These are phyloP conservation scores for Copidosoma floridanum DNA, from an alignment of 1,140 invertebrate genomes.

Conservation along the genomic window DNA sequence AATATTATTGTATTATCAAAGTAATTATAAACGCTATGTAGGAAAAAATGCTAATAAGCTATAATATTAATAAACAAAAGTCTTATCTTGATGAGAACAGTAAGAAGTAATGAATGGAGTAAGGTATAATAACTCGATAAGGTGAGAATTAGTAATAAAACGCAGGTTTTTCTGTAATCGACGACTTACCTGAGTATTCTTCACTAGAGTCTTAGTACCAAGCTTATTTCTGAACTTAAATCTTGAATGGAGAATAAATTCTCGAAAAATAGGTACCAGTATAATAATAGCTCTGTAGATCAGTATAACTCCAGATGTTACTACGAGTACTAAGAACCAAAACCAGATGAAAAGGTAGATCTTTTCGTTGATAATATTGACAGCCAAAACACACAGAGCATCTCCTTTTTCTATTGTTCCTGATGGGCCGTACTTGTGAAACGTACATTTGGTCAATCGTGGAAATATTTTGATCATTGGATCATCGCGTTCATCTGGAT, in stretches of 20 bases:
- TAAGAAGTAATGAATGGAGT: no score
- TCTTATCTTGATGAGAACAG: no score
- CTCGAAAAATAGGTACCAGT: conserved; percentile 75
- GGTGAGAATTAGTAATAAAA: no score
- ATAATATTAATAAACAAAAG: no score
- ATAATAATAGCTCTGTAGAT: conserved; percentile 79
- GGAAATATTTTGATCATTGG: conserved; percentile 84
- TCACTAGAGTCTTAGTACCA: conserved; percentile 69
- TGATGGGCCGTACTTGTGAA: conserved; percentile 87
- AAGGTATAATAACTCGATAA: no score
- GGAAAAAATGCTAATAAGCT: no score
- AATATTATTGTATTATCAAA: no score
- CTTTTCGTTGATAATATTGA: conserved; percentile 92
- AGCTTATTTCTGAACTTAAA: conserved; percentile 73
- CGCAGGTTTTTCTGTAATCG: no score
- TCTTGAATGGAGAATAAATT: conserved; percentile 72
- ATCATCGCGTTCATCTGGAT: conserved; percentile 75
- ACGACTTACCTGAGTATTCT: conserved; percentile 78
- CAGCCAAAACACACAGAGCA: conserved; percentile 79
- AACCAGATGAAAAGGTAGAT: conserved; percentile 91
- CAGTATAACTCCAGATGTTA: conserved; percentile 73
- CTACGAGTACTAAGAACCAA: conserved; percentile 82
- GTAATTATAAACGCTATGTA: no score
- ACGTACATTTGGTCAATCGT: conserved; percentile 86
- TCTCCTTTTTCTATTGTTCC: conserved; percentile 80